Evolutionary conservation across 2,113 vertebrate species (phyloP).

Genomic region (Lampris incognitus): DNA sequence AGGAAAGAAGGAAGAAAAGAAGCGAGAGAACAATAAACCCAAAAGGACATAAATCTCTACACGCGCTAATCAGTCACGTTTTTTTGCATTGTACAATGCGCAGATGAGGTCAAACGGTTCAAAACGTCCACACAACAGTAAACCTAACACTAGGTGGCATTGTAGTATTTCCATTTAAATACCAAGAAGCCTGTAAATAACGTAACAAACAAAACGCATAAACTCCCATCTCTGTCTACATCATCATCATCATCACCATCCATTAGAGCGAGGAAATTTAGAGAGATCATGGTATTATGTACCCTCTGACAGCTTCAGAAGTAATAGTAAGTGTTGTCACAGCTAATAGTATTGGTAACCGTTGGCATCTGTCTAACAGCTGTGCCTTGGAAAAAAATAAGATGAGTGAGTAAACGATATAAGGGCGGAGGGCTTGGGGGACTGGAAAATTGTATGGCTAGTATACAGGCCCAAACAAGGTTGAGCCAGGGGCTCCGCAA

Average conservation of each 20-base stretch:
- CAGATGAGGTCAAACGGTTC: neutral
- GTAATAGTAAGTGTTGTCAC: constrained; percentile 36
- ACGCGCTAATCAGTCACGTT: neutral
- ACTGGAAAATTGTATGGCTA: constrained; percentile 1
- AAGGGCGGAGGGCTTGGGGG: neutral
- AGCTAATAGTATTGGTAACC: constrained; percentile 13
- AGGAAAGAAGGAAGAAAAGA: neutral
- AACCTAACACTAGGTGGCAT: constrained; percentile 70
- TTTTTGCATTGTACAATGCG: neutral
- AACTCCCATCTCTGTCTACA: constrained; percentile 31
- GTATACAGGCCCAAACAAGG: no score
- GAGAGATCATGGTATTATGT: constrained; percentile 35
- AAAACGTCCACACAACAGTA: neutral
- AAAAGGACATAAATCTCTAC: neutral
- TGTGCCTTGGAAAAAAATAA: constrained; percentile 12
- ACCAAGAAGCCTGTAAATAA: neutral
- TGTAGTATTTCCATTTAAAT: constrained; percentile 43
- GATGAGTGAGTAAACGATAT: constrained; percentile 1
- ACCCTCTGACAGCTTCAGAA: constrained; percentile 41
- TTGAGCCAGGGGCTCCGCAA: neutral
- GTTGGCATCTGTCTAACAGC: constrained; percentile 36
- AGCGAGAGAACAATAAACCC: neutral
- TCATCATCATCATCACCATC: constrained; percentile 39
- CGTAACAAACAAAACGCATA: constrained; percentile 36
- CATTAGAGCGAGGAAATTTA: constrained; percentile 57